Evolutionary conservation across 2,797 vertebrate species (phyloP).

Genomic region (Poeciliopsis infans): DNA sequence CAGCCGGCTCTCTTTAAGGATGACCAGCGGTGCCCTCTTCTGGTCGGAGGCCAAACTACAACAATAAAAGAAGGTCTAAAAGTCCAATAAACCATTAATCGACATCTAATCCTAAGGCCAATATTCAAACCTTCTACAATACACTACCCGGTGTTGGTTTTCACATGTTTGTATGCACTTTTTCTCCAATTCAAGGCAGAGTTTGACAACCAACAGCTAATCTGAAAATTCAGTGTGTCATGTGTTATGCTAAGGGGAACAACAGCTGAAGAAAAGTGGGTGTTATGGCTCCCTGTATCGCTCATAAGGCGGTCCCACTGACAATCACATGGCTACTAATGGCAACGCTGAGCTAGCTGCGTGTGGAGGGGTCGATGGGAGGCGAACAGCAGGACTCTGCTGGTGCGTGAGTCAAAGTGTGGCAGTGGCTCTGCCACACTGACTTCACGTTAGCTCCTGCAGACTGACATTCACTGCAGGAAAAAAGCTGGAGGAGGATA

Average conservation of each 20-base stretch:
- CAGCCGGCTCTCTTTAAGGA: too few species aligned
- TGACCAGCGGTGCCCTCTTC: too few species aligned
- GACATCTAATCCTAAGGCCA: not conserved
- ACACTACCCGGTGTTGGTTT: slow-evolving; percentile 1
- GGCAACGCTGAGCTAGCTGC: slow-evolving; percentile 45
- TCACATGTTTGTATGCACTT: slow-evolving; percentile 5
- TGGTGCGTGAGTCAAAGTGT: slow-evolving; percentile 32
- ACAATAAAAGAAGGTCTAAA: too few species aligned
- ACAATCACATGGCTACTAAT: slow-evolving; percentile 10
- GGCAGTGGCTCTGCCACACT: slow-evolving; percentile 45
- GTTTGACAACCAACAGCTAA: slow-evolving; percentile 29
- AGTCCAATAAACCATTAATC: too few species aligned
- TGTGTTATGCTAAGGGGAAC: slow-evolving; percentile 31
- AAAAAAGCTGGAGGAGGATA: slow-evolving; percentile 36
- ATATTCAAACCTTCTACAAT: slow-evolving; percentile 4
- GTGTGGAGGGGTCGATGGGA: not conserved
- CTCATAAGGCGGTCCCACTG: slow-evolving; percentile 24
- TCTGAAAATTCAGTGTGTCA: slow-evolving; percentile 17
- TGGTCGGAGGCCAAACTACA: too few species aligned
- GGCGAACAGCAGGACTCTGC: slow-evolving; percentile 3
- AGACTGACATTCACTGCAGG: slow-evolving; percentile 48
- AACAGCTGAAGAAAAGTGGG: slow-evolving; percentile 61
- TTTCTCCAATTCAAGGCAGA: slow-evolving; percentile 16
- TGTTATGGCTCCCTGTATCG: slow-evolving; percentile 31
- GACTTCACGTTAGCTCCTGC: slow-evolving; percentile 65